Evolutionary conservation across 1,140 invertebrate genomes (phyloP).

Genomic region (Aphis gossypii): DNA sequence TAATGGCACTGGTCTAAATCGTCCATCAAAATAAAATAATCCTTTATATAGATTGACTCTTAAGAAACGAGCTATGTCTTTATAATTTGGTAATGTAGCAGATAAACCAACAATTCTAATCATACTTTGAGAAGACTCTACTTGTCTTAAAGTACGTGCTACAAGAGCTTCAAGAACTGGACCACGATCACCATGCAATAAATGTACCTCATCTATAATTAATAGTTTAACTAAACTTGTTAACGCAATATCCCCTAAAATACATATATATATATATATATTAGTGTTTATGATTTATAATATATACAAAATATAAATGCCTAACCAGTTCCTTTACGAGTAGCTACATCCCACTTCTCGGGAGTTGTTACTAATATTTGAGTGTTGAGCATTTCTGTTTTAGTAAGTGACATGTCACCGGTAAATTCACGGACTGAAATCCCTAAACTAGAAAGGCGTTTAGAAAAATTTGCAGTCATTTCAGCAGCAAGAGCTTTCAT

Average conservation of each 20-base stretch:
- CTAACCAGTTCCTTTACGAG: constrained; percentile 82
- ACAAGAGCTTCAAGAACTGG: constrained; percentile 98
- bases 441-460: constrained; percentile 77
- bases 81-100: constrained; percentile 96
- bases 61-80: constrained; percentile 94
- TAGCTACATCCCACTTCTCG: constrained; percentile 99
- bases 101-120: constrained; percentile 97
- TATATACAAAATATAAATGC: constrained; percentile 21
- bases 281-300: background rate
- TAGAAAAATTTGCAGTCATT: constrained; percentile 95
- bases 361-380: constrained; percentile 99
- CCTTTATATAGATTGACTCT: constrained; percentile 92
- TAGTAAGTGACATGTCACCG: constrained; percentile 97
- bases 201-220: constrained; percentile 98
- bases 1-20: constrained; percentile 95
- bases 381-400: constrained; percentile 92
- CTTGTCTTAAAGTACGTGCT: constrained; percentile 90
- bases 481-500: constrained; percentile 99
- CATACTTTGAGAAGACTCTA: constrained; percentile 95
- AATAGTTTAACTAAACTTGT: constrained; percentile 90
- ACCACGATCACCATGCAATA: constrained; percentile 95
- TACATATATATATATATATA: background rate
- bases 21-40: constrained; percentile 96
- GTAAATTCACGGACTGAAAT: constrained; percentile 91
- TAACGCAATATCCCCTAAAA: constrained; percentile 85